Conservation (phyloP, 2,113 vertebrate species). For the Notiomystis cincta region DNA sequence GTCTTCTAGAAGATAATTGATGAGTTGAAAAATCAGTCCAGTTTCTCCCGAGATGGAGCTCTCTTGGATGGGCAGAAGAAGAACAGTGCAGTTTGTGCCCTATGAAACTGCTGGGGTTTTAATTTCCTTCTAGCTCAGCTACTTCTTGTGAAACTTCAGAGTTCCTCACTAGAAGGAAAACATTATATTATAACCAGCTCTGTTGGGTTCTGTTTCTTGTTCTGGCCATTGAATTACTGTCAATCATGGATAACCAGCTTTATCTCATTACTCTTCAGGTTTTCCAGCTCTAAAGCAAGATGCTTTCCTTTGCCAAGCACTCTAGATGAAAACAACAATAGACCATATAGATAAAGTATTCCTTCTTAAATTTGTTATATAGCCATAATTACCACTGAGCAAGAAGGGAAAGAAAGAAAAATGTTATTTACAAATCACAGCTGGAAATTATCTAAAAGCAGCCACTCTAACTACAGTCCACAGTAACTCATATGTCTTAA, state of each 20-base stretch:
- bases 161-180: background rate
- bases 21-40: background rate
- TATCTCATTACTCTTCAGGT: background rate
- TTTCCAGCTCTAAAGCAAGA: background rate
- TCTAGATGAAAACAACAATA: background rate
- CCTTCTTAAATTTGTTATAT: background rate
- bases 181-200: fast-evolving
- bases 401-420: slow-evolving; percentile 10
- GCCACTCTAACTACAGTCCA: background rate
- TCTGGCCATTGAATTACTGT: background rate
- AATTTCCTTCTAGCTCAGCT: background rate
- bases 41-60: background rate
- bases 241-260: background rate
- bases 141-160: background rate
- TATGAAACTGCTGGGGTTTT: background rate
- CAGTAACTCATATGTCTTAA: background rate
- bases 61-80: background rate
- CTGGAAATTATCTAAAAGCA: slow-evolving; percentile 40
- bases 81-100: background rate
- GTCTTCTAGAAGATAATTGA: background rate
- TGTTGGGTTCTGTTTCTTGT: background rate
- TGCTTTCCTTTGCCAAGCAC: background rate
- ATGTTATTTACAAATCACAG: slow-evolving; percentile 30
- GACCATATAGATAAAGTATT: background rate
- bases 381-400: background rate